Conservation (phyloP, 1,140 invertebrate genomes). For the Scaptomyza graminum region DNA sequence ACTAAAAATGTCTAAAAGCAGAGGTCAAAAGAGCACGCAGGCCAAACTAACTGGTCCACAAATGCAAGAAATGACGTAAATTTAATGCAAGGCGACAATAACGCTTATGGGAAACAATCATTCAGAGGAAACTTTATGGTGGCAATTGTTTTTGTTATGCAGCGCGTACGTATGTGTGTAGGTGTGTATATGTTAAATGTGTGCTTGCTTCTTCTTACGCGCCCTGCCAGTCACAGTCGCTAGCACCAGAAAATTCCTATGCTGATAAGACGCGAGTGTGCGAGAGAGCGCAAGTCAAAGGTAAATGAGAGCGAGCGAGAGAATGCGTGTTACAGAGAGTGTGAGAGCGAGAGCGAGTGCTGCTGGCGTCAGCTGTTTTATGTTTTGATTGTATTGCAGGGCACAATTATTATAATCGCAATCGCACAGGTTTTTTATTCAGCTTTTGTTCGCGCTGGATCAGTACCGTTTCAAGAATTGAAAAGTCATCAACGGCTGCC, state of each 20-base stretch:
- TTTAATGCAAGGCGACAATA: conserved; percentile 1
- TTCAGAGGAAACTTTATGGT: conserved; percentile 1
- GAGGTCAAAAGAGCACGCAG: conserved; percentile 76
- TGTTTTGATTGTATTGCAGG: conserved; percentile 68
- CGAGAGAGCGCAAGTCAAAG: conserved; percentile 19
- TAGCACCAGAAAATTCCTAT: conserved; percentile 56
- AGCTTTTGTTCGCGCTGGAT: conserved; percentile 53
- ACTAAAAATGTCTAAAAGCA: conserved; percentile 36
- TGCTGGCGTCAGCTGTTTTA: conserved; percentile 68
- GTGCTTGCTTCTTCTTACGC: conserved; percentile 47
- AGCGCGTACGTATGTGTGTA: conserved; percentile 12
- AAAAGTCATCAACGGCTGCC: conserved; percentile 54
- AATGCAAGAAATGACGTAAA: conserved; percentile 35
- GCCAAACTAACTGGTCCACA: conserved; percentile 27
- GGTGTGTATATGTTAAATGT: conserved; percentile 17
- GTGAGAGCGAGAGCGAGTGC: conserved; percentile 14
- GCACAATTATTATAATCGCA: conserved; percentile 35
- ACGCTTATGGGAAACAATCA: conserved; percentile 2
- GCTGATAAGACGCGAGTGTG: conserved; percentile 57
- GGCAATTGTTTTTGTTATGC: conserved; percentile 49
- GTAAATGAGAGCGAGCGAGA: neutral
- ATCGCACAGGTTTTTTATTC: conserved; percentile 59
- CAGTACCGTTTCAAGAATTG: conserved; percentile 71
- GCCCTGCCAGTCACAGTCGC: conserved; percentile 20
- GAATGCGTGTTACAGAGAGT: conserved; percentile 19